Percentiles rank a stretch among this genome's conserved stretches.
Conservation (phyloP, 2,113 vertebrate genomes). For the Entomyzon cyanotis region DNA sequence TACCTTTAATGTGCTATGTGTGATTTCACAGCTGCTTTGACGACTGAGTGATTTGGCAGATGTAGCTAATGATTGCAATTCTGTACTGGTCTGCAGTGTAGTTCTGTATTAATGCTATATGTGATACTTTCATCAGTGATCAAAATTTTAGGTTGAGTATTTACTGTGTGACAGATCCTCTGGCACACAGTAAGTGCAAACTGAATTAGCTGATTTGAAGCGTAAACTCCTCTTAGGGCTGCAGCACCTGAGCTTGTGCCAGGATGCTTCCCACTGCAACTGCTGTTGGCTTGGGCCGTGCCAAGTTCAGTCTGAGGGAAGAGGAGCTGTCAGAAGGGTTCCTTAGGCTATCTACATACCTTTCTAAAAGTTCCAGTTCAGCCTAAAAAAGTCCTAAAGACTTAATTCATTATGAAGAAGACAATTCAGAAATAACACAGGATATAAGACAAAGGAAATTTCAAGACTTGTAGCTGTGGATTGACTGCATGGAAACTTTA, state of each 20-base stretch:
- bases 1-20: fast-evolving
- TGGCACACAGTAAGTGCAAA: background rate
- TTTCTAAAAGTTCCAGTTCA: background rate
- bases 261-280: background rate
- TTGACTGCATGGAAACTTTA: background rate
- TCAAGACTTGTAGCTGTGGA: background rate
- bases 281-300: background rate
- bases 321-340: background rate
- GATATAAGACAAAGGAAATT: background rate
- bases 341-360: background rate
- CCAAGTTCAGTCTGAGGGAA: background rate
- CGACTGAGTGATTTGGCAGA: background rate
- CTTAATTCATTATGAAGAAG: background rate
- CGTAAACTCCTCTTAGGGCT: background rate
- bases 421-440: background rate
- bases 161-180: background rate
- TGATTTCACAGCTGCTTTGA: background rate
- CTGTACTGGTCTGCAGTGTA: background rate
- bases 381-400: background rate
- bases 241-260: background rate
- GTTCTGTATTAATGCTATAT: background rate
- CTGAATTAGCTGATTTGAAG: background rate
- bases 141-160: background rate
- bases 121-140: background rate
- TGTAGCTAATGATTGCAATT: background rate